Evolutionary conservation across 2,888 invertebrate genomes (phyloP).

Genomic region (Campopleginae sp.): DNA sequence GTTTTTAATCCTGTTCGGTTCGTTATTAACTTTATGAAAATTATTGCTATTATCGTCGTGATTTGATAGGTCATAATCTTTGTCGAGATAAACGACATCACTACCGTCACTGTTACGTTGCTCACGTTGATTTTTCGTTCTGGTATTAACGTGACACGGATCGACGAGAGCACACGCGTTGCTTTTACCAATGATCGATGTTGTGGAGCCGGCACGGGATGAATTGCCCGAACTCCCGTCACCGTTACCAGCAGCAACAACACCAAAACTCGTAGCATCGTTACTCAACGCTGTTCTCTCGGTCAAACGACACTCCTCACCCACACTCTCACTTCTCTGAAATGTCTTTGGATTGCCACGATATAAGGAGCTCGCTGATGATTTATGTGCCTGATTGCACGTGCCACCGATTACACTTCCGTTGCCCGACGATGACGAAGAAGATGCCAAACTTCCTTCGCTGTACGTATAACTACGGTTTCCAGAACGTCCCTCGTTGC

Average conservation of each 20-base stretch:
- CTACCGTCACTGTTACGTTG: conserved; percentile 64
- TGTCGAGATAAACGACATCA: conserved; percentile 45
- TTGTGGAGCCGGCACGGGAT: conserved; percentile 51
- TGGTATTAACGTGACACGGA: conserved; percentile 34
- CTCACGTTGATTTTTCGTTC: conserved; percentile 32
- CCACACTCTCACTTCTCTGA: conserved; percentile 79
- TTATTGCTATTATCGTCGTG: conserved; percentile 40
- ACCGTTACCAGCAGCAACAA: conserved; percentile 48
- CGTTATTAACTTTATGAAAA: conserved; percentile 34
- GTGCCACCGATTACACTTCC: conserved; percentile 56
- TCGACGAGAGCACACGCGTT: conserved; percentile 4
- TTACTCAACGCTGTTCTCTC: conserved; percentile 68
- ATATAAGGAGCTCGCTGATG: conserved; percentile 18
- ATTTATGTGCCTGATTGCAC: conserved; percentile 4
- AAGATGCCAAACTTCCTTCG: conserved; percentile 73
- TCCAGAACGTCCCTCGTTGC: conserved; percentile 72
- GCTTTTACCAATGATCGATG: conserved; percentile 64
- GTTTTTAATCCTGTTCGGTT: conserved; percentile 25
- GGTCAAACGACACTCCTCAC: conserved; percentile 77
- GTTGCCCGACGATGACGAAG: conserved; percentile 50
- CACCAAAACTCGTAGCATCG: conserved; percentile 37
- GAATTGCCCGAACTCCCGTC: conserved; percentile 40
- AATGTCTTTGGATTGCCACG: conserved; percentile 70
- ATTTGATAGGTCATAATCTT: conserved; percentile 34
- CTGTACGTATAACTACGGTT: conserved; percentile 78